These are phyloP conservation scores for Eulemur rufifrons DNA, from an alignment of 2,113 vertebrate species.

Conservation along the genomic window DNA sequence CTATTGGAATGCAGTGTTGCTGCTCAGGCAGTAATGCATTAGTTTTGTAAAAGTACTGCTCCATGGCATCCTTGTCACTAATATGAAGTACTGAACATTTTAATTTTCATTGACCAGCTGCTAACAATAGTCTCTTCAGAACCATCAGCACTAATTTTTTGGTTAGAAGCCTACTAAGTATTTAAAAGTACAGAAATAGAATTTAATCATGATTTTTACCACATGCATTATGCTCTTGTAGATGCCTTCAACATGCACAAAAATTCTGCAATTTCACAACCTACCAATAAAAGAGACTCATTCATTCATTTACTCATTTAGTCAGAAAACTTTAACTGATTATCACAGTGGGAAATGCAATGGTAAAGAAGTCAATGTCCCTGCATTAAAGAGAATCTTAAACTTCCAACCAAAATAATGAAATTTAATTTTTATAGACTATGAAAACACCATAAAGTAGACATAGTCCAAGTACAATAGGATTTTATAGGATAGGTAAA, in stretches of 20 bases:
- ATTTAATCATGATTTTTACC: neutral
- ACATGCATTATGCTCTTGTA: neutral
- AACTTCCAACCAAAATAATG: neutral
- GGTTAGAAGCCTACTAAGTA: neutral
- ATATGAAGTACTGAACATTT: neutral
- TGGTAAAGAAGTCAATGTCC: neutral
- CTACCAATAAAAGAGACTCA: neutral
- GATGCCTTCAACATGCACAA: neutral
- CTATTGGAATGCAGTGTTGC: neutral
- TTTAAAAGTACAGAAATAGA: conserved; percentile 37
- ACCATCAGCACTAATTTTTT: neutral
- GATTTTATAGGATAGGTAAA: neutral
- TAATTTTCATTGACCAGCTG: conserved; percentile 9
- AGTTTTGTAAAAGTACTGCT: neutral
- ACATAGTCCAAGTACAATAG: neutral
- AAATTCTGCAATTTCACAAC: neutral
- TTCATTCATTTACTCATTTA: neutral
- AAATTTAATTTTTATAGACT: neutral
- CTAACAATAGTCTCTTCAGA: conserved; percentile 3
- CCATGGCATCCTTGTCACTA: neutral
- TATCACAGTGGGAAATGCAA: neutral
- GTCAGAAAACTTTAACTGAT: neutral
- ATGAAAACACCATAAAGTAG: neutral
- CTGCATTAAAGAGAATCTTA: neutral
- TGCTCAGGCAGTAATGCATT: neutral